phyloP scores from a whole-genome alignment of 2,888 invertebrate species.

The Heliconius ethilla region DNA sequence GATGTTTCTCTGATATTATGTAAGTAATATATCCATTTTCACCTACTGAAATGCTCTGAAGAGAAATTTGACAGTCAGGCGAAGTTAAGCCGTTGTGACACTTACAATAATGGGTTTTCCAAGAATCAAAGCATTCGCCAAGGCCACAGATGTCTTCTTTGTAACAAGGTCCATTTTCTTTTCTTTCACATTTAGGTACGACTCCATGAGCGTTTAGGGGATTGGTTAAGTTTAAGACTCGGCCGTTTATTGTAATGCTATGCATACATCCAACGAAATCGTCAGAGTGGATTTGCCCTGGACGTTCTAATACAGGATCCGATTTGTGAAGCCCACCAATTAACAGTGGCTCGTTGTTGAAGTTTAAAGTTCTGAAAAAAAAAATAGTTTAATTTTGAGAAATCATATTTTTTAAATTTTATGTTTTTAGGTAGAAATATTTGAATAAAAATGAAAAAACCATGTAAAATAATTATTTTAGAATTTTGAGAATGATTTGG shows the following conservation, averaged over 20 bases:
- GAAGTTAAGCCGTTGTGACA: slow-evolving; percentile 87
- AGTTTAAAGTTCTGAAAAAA: slow-evolving; percentile 90
- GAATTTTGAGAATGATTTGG: too few species aligned
- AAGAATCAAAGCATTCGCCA: slow-evolving; percentile 91
- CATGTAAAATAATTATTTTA: too few species aligned
- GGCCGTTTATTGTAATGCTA: slow-evolving; percentile 93
- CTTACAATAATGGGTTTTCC: slow-evolving; percentile 88
- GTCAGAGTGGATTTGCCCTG: slow-evolving; percentile 94
- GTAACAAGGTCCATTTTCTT: slow-evolving; percentile 84
- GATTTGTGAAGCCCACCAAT: slow-evolving; percentile 93
- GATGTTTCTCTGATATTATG: slow-evolving; percentile 90
- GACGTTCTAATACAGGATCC: slow-evolving; percentile 92
- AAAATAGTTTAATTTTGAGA: not conserved
- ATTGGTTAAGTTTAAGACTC: slow-evolving; percentile 89
- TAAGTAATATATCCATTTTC: slow-evolving; percentile 91
- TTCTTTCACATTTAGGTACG: slow-evolving; percentile 88
- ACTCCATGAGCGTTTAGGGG: slow-evolving; percentile 88
- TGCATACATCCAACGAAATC: slow-evolving; percentile 97
- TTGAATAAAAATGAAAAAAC: too few species aligned
- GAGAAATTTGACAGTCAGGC: slow-evolving; percentile 89
- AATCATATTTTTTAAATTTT: too few species aligned
- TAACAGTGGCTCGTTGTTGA: slow-evolving; percentile 92
- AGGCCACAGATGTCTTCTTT: slow-evolving; percentile 79
- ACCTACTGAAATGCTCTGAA: slow-evolving; percentile 90
- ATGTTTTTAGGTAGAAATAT: too few species aligned